These are phyloP conservation scores for Corythaixoides concolor DNA, from an alignment of 2,113 vertebrate genomes.

Conservation along the genomic window DNA sequence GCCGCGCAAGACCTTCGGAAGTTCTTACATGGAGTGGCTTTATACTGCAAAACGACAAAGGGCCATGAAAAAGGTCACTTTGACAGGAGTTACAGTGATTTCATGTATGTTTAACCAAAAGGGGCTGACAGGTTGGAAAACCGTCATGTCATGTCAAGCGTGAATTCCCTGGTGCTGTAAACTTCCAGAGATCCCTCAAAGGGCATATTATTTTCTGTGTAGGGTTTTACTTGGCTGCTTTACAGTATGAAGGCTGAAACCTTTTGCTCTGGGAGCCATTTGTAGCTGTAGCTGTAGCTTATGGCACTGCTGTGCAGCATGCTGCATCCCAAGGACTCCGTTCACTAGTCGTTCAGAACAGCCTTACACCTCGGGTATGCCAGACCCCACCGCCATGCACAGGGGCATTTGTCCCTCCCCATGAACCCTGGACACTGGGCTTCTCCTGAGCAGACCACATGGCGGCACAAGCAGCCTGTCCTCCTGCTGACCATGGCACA, in stretches of 20 bases:
- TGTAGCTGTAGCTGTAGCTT: background rate
- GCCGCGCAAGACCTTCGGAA: background rate
- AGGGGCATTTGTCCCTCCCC: background rate
- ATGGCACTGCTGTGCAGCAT: background rate
- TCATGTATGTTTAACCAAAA: background rate
- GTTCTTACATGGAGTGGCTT: background rate
- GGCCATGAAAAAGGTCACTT: background rate
- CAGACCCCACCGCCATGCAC: background rate
- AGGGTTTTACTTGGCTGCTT: background rate
- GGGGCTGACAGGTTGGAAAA: background rate
- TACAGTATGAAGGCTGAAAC: background rate
- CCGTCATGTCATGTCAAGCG: background rate
- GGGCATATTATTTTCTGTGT: background rate
- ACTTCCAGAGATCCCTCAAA: background rate
- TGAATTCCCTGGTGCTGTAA: background rate
- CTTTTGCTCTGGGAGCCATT: background rate
- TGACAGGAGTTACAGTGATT: background rate
- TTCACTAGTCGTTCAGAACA: background rate
- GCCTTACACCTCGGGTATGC: background rate
- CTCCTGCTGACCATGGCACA: background rate
- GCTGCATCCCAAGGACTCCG: background rate
- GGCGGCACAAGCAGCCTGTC: background rate
- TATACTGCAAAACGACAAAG: background rate
- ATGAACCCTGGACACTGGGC: accelerated
- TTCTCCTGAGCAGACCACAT: background rate